Conservation (phyloP, 2,113 vertebrate species). For the Amazona vittata region DNA sequence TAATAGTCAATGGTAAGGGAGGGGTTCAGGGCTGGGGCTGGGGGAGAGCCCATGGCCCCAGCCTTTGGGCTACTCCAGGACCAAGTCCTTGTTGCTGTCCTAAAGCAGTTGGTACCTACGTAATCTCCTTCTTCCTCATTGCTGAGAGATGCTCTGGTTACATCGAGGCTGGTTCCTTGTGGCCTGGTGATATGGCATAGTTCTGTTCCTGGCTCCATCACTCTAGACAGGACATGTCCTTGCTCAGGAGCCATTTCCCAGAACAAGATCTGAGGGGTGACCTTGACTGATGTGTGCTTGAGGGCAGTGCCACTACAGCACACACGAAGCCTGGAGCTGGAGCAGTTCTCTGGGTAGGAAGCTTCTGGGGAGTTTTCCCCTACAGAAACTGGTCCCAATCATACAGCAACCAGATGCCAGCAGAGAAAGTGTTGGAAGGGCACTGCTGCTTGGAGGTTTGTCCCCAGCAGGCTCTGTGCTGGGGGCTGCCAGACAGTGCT, state of each 20-base stretch:
- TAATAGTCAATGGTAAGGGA: slow-evolving; percentile 89
- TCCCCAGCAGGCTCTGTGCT: neutral
- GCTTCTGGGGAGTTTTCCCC: neutral
- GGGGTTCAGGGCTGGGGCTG: neutral
- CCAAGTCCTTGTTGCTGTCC: neutral
- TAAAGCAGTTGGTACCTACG: neutral
- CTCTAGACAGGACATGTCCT: neutral
- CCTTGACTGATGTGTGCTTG: neutral
- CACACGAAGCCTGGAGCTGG: neutral
- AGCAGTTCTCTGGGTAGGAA: neutral
- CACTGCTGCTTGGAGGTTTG: neutral
- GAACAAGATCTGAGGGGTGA: neutral
- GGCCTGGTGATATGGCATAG: neutral
- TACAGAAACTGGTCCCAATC: neutral
- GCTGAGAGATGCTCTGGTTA: neutral
- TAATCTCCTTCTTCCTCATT: neutral
- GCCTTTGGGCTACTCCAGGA: neutral
- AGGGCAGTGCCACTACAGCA: neutral
- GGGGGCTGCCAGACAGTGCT: neutral
- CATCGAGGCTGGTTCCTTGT: neutral
- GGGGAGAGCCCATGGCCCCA: neutral
- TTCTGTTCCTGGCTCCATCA: neutral
- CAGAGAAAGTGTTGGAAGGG: neutral
- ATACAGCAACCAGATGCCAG: neutral
- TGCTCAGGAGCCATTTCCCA: neutral